Conservation (phyloP, 1,140 invertebrate genomes). For the Rhopalosiphum maidis region DNA sequence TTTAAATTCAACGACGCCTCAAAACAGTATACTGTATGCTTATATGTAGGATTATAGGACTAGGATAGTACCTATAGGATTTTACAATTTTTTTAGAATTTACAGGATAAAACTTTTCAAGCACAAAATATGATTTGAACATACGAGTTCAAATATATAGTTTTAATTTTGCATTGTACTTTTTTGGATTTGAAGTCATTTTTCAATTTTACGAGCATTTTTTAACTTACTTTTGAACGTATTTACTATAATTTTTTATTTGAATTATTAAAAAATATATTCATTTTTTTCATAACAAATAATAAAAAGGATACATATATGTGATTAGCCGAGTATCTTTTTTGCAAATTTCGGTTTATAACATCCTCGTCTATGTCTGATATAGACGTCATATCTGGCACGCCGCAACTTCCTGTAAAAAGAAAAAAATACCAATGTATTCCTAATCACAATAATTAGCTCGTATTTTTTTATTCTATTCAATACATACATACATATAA, state of each 20-base stretch:
- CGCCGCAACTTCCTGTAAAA: slow-evolving; percentile 71
- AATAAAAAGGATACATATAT: slow-evolving; percentile 92
- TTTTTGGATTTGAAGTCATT: no score
- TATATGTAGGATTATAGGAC: no score
- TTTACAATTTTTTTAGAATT: no score
- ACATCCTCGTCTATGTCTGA: slow-evolving; percentile 89
- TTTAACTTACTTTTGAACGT: no score
- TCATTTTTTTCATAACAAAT: background rate
- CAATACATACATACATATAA: background rate
- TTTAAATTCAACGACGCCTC: background rate
- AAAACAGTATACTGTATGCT: background rate
- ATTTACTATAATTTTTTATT: background rate
- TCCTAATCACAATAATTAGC: background rate
- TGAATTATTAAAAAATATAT: background rate
- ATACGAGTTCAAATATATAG: no score
- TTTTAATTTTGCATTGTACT: no score
- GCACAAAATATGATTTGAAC: no score
- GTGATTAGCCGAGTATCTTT: slow-evolving; percentile 82
- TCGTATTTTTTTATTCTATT: background rate
- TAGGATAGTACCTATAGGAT: no score
- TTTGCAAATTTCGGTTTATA: slow-evolving; percentile 88
- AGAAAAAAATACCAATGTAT: slow-evolving; percentile 53
- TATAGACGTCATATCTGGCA: slow-evolving; percentile 92
- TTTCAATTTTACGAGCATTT: no score
- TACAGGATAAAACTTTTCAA: no score